Evolutionary conservation across 1,140 invertebrate genomes (phyloP).

Genomic region (Bombus terrestris): DNA sequence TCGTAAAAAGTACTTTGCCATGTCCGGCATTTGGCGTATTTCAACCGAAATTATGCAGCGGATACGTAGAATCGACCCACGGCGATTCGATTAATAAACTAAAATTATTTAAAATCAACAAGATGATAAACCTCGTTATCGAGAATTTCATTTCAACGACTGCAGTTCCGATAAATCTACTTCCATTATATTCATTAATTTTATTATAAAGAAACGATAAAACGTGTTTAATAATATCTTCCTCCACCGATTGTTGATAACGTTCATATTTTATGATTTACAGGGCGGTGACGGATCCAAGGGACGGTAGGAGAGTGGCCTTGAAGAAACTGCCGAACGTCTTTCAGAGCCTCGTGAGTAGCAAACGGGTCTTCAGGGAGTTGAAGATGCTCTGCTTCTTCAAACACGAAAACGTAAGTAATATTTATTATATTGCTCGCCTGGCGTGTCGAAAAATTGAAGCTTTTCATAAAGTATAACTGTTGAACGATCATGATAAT

Average conservation of each 20-base stretch:
- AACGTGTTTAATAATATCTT: no score
- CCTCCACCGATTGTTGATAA: neutral
- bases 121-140: no score
- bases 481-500: neutral
- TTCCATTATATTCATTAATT: no score
- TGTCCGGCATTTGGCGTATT: no score
- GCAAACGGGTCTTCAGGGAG: slow-evolving; percentile 98
- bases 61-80: no score
- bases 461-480: neutral
- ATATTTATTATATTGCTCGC: slow-evolving; percentile 65
- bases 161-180: no score
- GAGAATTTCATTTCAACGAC: no score
- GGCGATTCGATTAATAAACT: no score
- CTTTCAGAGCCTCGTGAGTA: slow-evolving; percentile 99
- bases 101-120: no score
- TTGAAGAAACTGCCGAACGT: slow-evolving; percentile 99
- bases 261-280: slow-evolving; percentile 6
- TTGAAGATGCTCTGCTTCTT: slow-evolving; percentile 99
- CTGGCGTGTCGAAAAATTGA: neutral
- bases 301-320: slow-evolving; percentile 97
- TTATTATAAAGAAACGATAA: no score
- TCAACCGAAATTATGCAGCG: no score
- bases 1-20: no score
- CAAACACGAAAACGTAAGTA: slow-evolving; percentile 99
- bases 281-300: slow-evolving; percentile 99